Evolutionary conservation across 2,888 invertebrate species (phyloP).

Genomic region (Auanema sp.): DNA sequence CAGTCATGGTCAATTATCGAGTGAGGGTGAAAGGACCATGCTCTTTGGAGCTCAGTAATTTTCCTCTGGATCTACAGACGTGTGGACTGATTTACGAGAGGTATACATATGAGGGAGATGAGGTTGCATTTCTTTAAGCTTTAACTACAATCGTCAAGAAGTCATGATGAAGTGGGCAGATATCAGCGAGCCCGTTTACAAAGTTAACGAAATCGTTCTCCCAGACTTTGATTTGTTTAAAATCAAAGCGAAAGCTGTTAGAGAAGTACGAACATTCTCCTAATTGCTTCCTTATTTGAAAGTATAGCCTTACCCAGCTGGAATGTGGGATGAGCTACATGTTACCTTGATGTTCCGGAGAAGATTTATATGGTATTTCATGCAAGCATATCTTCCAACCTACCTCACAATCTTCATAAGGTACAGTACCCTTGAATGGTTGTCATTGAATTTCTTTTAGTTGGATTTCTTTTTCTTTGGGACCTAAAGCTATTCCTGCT

Average conservation of each 20-base stretch:
- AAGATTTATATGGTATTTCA: slow-evolving; percentile 55
- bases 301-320: slow-evolving; percentile 51
- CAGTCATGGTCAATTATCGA: slow-evolving; percentile 54
- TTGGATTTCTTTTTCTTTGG: slow-evolving; percentile 52
- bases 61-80: slow-evolving; percentile 46
- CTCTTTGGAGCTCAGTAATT: slow-evolving; percentile 43
- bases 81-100: slow-evolving; percentile 50
- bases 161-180: slow-evolving; percentile 51
- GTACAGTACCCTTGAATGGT: slow-evolving; percentile 11
- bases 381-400: slow-evolving; percentile 58
- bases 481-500: slow-evolving; percentile 47
- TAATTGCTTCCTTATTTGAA: neutral
- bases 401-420: slow-evolving; percentile 56
- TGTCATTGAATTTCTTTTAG: slow-evolving; percentile 22
- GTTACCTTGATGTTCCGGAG: slow-evolving; percentile 47
- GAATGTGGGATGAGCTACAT: slow-evolving; percentile 55
- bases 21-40: slow-evolving; percentile 50
- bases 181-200: slow-evolving; percentile 32
- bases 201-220: slow-evolving; percentile 37
- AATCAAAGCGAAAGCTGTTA: slow-evolving; percentile 30
- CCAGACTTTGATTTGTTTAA: slow-evolving; percentile 50
- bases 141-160: slow-evolving; percentile 51
- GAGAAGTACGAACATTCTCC: slow-evolving; percentile 22
- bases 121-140: slow-evolving; percentile 21
- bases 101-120: slow-evolving; percentile 12